Evolutionary conservation across 2,113 vertebrate genomes (phyloP).

Genomic region (Anarhynchus alexandrinus): DNA sequence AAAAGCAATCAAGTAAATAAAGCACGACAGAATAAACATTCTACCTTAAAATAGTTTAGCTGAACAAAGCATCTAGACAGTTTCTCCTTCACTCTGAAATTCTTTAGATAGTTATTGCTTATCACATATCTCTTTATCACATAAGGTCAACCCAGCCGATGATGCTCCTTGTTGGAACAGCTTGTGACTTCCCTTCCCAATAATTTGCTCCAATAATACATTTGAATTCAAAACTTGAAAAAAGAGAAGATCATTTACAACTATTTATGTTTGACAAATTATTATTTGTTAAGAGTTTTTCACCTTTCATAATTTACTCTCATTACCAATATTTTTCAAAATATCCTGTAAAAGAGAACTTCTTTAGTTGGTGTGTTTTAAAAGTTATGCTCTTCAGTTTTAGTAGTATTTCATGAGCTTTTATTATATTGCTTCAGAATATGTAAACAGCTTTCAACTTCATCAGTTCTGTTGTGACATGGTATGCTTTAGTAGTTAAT

Average conservation of each 20-base stretch:
- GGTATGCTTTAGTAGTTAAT: not conserved
- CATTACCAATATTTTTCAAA: not conserved
- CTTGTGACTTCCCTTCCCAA: not conserved
- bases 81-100: not conserved
- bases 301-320: not conserved
- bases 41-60: not conserved
- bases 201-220: not conserved
- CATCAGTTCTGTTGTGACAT: not conserved
- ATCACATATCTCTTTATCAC: not conserved
- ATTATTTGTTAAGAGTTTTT: not conserved
- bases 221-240: not conserved
- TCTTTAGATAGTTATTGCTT: not conserved
- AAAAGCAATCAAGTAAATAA: not conserved
- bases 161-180: not conserved
- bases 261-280: not conserved
- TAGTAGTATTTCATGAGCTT: not conserved
- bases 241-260: fast-evolving
- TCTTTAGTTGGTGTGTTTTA: not conserved
- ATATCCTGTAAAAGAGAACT: not conserved
- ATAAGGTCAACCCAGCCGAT: not conserved
- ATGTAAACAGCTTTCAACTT: not conserved
- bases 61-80: not conserved
- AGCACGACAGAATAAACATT: not conserved
- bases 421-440: not conserved
- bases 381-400: not conserved